Evolutionary conservation across 92 coral and sea anemone species (phyloP).

Genomic region (Muricea muricata): DNA sequence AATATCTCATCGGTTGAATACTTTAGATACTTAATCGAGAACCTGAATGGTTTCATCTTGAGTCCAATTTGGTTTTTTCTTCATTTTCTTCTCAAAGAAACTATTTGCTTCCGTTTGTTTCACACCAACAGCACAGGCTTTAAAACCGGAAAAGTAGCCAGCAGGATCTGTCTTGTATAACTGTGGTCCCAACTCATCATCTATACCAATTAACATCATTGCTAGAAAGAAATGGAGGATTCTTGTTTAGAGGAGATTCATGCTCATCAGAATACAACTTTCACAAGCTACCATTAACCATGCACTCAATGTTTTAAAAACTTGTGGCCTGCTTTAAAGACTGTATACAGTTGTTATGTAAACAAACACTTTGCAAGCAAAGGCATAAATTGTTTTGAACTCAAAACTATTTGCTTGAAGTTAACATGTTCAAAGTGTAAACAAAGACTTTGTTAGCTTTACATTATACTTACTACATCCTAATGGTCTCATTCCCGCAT

Average conservation of each 20-base stretch:
- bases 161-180: slow-evolving; percentile 98
- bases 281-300: too few species aligned
- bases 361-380: too few species aligned
- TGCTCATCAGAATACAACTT: too few species aligned
- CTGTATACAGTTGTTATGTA: background rate
- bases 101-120: slow-evolving; percentile 99
- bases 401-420: background rate
- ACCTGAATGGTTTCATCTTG: slow-evolving; percentile 94
- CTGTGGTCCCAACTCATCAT: slow-evolving; percentile 96
- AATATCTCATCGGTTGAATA: too few species aligned
- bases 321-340: too few species aligned
- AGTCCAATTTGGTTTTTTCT: slow-evolving; percentile 98
- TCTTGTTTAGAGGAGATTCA: too few species aligned
- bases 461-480: slow-evolving; percentile 85
- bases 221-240: too few species aligned
- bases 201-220: slow-evolving; percentile 94
- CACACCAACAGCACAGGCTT: slow-evolving; percentile 93
- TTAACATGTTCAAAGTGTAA: background rate
- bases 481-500: slow-evolving; percentile 97
- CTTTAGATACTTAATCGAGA: too few species aligned
- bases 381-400: too few species aligned
- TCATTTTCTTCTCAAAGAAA: slow-evolving; percentile 96
- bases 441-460: background rate
- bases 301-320: too few species aligned
- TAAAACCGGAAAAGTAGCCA: slow-evolving; percentile 97